These are phyloP conservation scores for Xestia rhomboidea DNA, from an alignment of 2,888 invertebrate species.

Conservation along the genomic window DNA sequence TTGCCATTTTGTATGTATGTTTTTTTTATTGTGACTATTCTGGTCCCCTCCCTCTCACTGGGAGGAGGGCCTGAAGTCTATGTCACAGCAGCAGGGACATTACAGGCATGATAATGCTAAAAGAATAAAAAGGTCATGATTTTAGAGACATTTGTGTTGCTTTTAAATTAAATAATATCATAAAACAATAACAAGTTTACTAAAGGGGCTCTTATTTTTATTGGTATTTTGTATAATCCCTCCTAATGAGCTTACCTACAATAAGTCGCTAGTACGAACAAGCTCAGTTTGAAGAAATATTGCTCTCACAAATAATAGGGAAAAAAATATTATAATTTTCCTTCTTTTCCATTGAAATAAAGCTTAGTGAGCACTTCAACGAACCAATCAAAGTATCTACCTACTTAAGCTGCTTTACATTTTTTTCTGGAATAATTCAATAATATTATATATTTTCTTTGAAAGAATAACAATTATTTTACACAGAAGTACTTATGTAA, in stretches of 20 bases:
- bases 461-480: background rate
- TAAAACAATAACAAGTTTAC: background rate
- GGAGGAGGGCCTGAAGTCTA: background rate
- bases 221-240: background rate
- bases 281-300: slow-evolving; percentile 1
- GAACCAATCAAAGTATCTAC: background rate
- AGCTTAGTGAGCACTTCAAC: background rate
- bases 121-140: background rate
- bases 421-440: background rate
- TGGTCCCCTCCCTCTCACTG: background rate
- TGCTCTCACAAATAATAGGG: background rate
- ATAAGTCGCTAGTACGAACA: background rate
- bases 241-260: background rate
- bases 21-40: background rate
- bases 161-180: background rate
- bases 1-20: no score
- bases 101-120: background rate
- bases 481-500: no score
- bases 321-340: background rate
- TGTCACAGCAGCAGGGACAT: background rate
- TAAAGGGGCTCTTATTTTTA: background rate
- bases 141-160: background rate
- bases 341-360: background rate
- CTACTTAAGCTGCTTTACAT: background rate
- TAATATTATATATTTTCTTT: background rate